phyloP scores from a whole-genome alignment of 53 echinoderm and acorn worm species.

The Paracentrotus lividus region DNA sequence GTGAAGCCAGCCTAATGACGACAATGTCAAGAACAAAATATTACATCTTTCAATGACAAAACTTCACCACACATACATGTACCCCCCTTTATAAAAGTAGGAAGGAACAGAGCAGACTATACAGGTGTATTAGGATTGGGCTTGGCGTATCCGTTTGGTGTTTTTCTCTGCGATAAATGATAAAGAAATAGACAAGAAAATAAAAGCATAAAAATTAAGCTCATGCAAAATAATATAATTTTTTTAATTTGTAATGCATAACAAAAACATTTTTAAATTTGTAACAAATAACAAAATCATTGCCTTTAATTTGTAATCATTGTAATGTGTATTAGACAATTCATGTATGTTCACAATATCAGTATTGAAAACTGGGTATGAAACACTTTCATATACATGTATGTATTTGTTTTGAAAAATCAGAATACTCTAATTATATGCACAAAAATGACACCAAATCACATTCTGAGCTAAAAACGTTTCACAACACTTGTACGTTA shows the following conservation, averaged over 20 bases:
- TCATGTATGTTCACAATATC: too few relatives aligned
- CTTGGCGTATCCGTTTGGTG: conserved; percentile 14
- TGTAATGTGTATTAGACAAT: too few relatives aligned
- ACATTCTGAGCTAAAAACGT: too few relatives aligned
- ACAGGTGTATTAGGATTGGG: conserved; percentile 14
- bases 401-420: too few relatives aligned
- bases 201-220: background rate
- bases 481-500: too few relatives aligned
- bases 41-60: background rate
- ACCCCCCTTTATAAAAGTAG: background rate
- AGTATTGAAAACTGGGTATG: too few relatives aligned
- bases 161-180: background rate
- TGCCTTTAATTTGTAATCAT: background rate
- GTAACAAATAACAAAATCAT: background rate
- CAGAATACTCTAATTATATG: too few relatives aligned
- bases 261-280: background rate
- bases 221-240: background rate
- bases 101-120: background rate
- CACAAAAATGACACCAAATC: too few relatives aligned
- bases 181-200: background rate
- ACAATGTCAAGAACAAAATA: background rate
- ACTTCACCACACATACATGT: background rate
- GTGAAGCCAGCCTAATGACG: background rate
- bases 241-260: background rate
- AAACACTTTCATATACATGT: too few relatives aligned